Conservation (phyloP, 2,888 invertebrate species). For the Junonia oenone region DNA sequence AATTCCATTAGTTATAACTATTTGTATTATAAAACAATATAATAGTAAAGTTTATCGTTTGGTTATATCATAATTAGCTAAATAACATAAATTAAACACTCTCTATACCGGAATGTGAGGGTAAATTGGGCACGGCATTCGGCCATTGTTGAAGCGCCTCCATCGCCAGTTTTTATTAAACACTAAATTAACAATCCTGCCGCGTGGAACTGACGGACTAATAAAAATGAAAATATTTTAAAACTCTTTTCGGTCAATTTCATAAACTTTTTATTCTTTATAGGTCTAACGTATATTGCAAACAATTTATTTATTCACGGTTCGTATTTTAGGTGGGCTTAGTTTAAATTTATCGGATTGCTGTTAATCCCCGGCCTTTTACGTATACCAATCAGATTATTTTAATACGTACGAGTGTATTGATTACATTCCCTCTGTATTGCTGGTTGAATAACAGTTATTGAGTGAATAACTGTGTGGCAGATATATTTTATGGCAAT, state of each 20-base stretch:
- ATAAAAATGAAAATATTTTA: neutral
- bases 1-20: no score
- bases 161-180: neutral
- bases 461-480: neutral
- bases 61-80: no score
- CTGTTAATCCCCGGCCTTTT: constrained; percentile 25
- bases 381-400: constrained; percentile 22
- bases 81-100: neutral
- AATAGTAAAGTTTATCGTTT: no score
- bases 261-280: neutral
- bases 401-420: constrained; percentile 1
- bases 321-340: constrained; percentile 29
- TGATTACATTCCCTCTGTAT: neutral
- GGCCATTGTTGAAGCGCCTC: neutral
- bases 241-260: neutral
- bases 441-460: neutral
- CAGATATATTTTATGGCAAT: neutral
- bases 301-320: constrained; percentile 12
- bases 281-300: neutral
- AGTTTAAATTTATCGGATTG: constrained; percentile 30
- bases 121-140: neutral
- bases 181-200: neutral
- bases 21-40: no score
- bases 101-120: neutral
- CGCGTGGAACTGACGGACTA: neutral